Evolutionary conservation across 64 coral and sea anemone genomes (phyloP).

Genomic region (Acropora tenuis): DNA sequence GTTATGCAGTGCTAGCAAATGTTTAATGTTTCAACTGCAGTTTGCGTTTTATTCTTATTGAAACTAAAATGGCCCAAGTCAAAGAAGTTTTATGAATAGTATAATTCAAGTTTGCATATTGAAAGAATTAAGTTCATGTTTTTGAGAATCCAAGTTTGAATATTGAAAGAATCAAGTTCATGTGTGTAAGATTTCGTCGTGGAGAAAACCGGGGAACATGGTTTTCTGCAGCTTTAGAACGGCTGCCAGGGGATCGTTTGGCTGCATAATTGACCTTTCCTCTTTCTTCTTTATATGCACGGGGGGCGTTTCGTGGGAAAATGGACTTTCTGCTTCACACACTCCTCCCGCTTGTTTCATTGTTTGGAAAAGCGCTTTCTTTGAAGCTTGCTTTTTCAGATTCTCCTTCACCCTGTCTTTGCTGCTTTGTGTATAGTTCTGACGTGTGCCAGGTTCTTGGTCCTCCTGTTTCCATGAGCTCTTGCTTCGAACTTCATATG

Average conservation of each 20-base stretch:
- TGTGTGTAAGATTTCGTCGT: neutral
- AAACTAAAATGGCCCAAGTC: no score
- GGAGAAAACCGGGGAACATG: neutral
- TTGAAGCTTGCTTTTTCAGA: constrained; percentile 9
- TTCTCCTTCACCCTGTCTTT: neutral
- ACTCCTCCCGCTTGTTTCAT: constrained; percentile 22
- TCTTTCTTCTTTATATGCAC: neutral
- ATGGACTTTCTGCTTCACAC: neutral
- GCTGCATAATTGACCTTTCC: neutral
- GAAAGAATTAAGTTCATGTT: no score
- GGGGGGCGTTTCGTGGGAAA: neutral
- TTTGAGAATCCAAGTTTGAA: no score
- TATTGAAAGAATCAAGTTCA: no score
- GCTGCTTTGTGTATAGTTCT: constrained; percentile 2
- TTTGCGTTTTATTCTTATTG: no score
- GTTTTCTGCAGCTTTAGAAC: neutral
- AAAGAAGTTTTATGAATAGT: no score
- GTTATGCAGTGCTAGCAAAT: no score
- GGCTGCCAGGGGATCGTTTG: neutral
- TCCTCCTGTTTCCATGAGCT: constrained; percentile 11
- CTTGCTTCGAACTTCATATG: neutral
- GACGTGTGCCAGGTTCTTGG: neutral
- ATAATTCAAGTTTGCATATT: no score
- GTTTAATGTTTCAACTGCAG: no score
- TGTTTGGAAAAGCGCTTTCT: constrained; percentile 1